Evolutionary conservation across 2,113 vertebrate species (phyloP).

Genomic region (Cyanoderma ruficeps): DNA sequence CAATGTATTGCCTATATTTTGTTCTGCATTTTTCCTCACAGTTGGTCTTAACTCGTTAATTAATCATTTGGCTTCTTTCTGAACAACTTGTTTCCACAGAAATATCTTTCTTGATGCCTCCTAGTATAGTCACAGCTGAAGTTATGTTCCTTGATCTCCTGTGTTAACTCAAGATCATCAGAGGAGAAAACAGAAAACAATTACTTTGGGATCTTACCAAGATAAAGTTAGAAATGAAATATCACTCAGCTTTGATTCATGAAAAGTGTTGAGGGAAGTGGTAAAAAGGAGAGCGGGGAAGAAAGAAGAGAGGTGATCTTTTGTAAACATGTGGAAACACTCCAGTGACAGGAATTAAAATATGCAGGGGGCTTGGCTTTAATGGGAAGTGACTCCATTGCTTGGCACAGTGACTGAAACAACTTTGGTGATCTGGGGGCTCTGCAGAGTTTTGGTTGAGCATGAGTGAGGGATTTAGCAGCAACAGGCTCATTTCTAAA

Average conservation of each 20-base stretch:
- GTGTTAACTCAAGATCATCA: neutral
- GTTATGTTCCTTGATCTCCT: neutral
- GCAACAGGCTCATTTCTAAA: neutral
- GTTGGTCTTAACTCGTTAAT: neutral
- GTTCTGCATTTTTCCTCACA: neutral
- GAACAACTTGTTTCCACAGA: conserved; percentile 9
- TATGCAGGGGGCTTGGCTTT: conserved; percentile 16
- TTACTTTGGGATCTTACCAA: neutral
- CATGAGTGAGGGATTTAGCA: neutral
- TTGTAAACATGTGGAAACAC: conserved; percentile 4
- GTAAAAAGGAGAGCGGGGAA: neutral
- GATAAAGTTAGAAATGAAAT: neutral
- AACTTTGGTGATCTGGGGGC: neutral
- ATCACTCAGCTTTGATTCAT: neutral
- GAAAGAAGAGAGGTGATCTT: neutral
- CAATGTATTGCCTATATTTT: neutral
- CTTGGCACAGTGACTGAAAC: neutral
- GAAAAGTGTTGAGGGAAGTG: neutral
- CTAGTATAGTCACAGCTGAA: neutral
- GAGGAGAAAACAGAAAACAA: neutral
- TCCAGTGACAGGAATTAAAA: conserved; percentile 29
- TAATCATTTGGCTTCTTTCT: neutral
- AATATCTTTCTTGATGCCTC: neutral
- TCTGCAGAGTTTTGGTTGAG: neutral
- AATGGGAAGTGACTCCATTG: neutral